Conservation (phyloP, 2,888 invertebrate species). For the Pseudococcus longispinus region DNA sequence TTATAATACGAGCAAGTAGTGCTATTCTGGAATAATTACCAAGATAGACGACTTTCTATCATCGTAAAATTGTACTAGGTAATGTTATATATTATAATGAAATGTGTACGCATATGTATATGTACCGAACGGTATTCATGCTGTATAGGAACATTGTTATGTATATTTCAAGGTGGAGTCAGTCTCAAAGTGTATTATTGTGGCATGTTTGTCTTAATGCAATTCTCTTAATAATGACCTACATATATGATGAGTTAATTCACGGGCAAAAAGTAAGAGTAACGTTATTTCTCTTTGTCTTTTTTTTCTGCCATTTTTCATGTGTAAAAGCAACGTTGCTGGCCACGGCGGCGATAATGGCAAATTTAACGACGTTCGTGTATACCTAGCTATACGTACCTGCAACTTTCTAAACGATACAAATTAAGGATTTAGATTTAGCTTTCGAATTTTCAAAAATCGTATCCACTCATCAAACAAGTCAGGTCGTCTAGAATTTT, state of each 20-base stretch:
- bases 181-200: slow-evolving; percentile 25
- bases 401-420: slow-evolving; percentile 35
- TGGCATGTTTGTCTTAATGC: slow-evolving; percentile 51
- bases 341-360: slow-evolving; percentile 10
- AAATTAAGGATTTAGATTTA: slow-evolving; percentile 40
- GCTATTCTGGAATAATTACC: slow-evolving; percentile 47
- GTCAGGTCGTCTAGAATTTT: slow-evolving; percentile 25
- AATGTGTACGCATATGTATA: slow-evolving; percentile 19
- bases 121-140: not conserved
- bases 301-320: slow-evolving; percentile 40
- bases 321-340: not conserved
- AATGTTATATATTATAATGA: slow-evolving; percentile 53
- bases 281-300: slow-evolving; percentile 40
- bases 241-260: slow-evolving; percentile 50
- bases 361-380: slow-evolving; percentile 6
- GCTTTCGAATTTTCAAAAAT: slow-evolving; percentile 42
- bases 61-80: slow-evolving; percentile 28
- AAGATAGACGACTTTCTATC: slow-evolving; percentile 51
- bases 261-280: slow-evolving; percentile 54
- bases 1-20: not conserved
- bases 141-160: slow-evolving; percentile 46
- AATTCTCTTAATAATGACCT: slow-evolving; percentile 51
- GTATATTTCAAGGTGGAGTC: slow-evolving; percentile 50
- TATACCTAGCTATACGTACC: not conserved
- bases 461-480: slow-evolving; percentile 9